Evolutionary conservation across 2,797 vertebrate genomes (phyloP).

Genomic region (Erethizon dorsatum): DNA sequence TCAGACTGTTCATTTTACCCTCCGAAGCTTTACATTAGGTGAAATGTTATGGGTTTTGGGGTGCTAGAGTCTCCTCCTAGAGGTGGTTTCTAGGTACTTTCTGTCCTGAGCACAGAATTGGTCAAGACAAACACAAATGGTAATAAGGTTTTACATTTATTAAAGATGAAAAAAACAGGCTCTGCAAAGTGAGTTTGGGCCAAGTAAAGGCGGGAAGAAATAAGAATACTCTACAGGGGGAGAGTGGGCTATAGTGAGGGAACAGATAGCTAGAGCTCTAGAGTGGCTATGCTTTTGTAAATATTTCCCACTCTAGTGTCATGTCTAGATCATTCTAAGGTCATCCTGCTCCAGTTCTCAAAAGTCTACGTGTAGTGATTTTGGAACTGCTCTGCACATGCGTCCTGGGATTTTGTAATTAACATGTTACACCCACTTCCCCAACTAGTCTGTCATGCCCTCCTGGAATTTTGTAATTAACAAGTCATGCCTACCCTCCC

Average conservation of each 20-base stretch:
- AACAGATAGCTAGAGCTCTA: neutral
- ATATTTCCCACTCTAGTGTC: neutral
- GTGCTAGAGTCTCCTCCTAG: neutral
- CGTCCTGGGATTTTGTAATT: neutral
- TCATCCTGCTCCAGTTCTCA: no score
- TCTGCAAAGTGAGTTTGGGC: neutral
- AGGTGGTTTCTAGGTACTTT: neutral
- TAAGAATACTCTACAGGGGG: neutral
- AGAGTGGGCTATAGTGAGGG: neutral
- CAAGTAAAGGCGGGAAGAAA: neutral
- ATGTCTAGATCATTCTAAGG: neutral
- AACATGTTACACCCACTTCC: neutral
- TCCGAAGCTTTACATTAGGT: neutral
- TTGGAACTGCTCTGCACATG: neutral
- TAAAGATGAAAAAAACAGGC: neutral
- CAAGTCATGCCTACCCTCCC: neutral
- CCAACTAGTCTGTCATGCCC: neutral
- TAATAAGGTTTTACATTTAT: neutral
- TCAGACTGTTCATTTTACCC: neutral
- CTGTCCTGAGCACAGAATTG: neutral
- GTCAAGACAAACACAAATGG: neutral
- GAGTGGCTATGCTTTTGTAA: neutral
- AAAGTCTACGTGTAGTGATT: neutral
- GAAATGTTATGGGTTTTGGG: neutral
- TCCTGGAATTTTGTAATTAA: neutral